Percentiles rank a stretch among this genome's conserved stretches.
phyloP scores from a whole-genome alignment of 2,797 vertebrate species.

The Mormyrus proboscirostris region DNA sequence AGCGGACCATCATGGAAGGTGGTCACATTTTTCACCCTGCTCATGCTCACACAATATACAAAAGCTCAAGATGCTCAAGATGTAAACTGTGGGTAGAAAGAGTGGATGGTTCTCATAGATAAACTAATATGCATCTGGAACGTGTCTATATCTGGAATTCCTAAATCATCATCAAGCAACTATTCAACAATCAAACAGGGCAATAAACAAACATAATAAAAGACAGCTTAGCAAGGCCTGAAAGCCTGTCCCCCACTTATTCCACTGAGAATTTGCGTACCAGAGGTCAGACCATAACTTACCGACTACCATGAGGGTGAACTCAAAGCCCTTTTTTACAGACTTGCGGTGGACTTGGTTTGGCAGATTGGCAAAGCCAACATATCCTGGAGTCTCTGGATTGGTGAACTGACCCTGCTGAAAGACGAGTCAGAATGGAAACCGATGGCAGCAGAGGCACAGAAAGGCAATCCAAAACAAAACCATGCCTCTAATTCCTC shows the following conservation, averaged over 20 bases:
- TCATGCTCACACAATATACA: not conserved
- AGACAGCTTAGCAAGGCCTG: not conserved
- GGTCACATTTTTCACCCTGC: not conserved
- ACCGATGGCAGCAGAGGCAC: not conserved
- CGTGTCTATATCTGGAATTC: not conserved
- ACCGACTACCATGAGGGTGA: slow-evolving; percentile 98
- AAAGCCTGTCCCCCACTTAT: not conserved
- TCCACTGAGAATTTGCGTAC: not conserved
- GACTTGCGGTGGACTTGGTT: slow-evolving; percentile 98
- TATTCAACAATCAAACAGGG: not conserved
- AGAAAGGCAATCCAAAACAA: not conserved
- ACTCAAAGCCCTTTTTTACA: slow-evolving; percentile 97
- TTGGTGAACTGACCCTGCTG: slow-evolving; percentile 84
- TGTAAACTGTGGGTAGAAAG: not conserved
- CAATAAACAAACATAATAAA: slow-evolving; percentile 4
- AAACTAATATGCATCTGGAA: slow-evolving; percentile 3
- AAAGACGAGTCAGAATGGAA: not conserved
- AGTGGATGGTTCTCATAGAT: not conserved
- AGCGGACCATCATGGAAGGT: not conserved
- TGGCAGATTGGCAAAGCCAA: slow-evolving; percentile 94
- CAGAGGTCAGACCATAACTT: slow-evolving; percentile 54
- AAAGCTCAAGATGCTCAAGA: not conserved
- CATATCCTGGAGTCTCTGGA: slow-evolving; percentile 93
- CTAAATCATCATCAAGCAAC: not conserved
- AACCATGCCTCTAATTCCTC: not conserved